Conservation (phyloP, 2,113 vertebrate genomes). For the Tilapia sparmanii region DNA sequence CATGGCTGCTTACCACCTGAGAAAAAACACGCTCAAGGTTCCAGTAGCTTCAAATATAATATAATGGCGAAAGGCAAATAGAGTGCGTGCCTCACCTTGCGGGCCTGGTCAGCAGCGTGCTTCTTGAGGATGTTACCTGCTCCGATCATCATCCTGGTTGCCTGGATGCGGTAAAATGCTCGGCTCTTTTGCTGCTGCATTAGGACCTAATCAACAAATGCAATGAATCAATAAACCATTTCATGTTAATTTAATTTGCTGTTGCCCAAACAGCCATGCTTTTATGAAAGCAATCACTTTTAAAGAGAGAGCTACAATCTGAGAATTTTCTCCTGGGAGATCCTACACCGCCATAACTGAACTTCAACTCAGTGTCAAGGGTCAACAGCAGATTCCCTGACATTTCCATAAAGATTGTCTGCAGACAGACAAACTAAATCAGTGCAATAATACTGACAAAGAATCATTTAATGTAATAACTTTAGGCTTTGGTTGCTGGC, state of each 20-base stretch:
- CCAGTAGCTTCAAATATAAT: background rate
- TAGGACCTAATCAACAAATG: constrained; percentile 37
- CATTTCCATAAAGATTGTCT: background rate
- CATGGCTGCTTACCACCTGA: constrained; percentile 73
- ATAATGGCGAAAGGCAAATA: background rate
- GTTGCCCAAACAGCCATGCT: background rate
- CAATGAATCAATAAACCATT: background rate
- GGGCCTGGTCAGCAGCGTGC: constrained; percentile 65
- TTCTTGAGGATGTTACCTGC: constrained; percentile 70
- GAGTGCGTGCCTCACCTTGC: constrained; percentile 39
- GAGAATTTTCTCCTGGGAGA: background rate
- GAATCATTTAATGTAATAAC: background rate
- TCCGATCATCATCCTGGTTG: constrained; percentile 70
- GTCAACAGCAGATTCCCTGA: background rate
- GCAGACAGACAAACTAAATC: background rate
- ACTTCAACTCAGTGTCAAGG: background rate
- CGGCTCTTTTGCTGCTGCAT: constrained; percentile 71
- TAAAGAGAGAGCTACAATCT: background rate
- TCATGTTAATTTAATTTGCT: background rate
- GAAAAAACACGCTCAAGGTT: background rate
- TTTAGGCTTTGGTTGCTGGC: background rate
- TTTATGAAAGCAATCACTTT: background rate
- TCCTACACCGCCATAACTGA: background rate
- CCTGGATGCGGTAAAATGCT: constrained; percentile 66
- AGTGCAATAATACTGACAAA: background rate